Percentiles rank a stretch among this genome's conserved stretches.
Conservation (phyloP, 2,888 invertebrate genomes). For the Polietes domitor region DNA sequence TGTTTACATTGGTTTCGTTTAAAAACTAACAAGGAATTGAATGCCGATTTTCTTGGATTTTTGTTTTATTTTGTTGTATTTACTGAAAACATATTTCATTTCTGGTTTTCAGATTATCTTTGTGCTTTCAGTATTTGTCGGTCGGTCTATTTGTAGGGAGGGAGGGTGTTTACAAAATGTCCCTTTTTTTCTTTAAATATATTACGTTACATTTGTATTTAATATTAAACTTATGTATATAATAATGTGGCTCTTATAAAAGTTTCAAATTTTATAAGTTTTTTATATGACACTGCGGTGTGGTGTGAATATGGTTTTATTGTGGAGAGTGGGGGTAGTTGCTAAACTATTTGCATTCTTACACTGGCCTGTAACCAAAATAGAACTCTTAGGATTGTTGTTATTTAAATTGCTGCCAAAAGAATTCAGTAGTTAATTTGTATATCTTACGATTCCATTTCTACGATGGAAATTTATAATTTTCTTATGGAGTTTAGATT, state of each 20-base stretch:
- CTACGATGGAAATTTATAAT: no score
- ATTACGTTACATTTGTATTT: conserved; percentile 53
- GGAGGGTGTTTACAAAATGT: conserved; percentile 23
- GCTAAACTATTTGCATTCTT: conserved; percentile 11
- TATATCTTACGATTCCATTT: no score
- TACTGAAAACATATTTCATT: not conserved
- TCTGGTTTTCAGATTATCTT: not conserved
- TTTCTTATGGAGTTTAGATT: no score
- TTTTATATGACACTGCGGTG: conserved; percentile 32
- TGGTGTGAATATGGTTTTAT: conserved; percentile 3
- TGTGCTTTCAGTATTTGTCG: conserved; percentile 26
- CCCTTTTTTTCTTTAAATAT: conserved; percentile 25
- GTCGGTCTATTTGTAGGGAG: conserved; percentile 22
- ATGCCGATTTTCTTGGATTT: conserved; percentile 12
- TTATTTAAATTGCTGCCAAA: no score
- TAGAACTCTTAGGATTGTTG: no score
- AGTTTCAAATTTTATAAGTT: conserved; percentile 31
- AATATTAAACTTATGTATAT: conserved; percentile 54
- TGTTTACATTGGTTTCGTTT: not conserved
- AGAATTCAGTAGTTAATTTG: no score
- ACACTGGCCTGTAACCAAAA: not conserved
- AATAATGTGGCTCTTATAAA: conserved; percentile 54
- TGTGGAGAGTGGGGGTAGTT: not conserved
- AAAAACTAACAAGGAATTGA: conserved; percentile 31
- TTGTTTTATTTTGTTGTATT: not conserved